Base-by-base conservation (phyloP, 2,888 invertebrate genomes). In the Callosobruchus maculatus region DNA sequence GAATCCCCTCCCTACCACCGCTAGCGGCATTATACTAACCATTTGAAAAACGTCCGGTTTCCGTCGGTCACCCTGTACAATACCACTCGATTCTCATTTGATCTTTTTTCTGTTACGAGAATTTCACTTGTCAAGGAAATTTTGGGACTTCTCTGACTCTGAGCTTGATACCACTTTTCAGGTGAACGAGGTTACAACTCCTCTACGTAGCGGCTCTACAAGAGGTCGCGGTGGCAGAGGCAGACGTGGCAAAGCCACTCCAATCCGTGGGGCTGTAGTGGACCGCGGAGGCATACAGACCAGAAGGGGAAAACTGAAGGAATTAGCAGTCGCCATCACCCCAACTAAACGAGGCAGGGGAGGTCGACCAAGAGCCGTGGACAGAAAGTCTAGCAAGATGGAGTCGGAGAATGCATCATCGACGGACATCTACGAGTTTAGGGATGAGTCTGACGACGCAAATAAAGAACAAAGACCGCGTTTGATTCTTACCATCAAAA, bases 341-440 rank as follows among this genome's bases (percentile, higher is more conserved):
- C 88, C 77, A 26, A 72, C 78, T 5, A 82, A 81, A 73, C 88
- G 88, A 82, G 82, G 83, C 72, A 79, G 84, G 72, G 87, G 90
- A 21, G 89, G 90, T 1, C 86, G 90, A 82, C 85, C 87, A 0
- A 90, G 89, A 83, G 86, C 86, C 20, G 91, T 91, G 78, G 91
- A 91, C 79, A 89, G 90, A 78, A 91, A 90, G 85, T 82, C 88
- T 0, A 88, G 88, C 2, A 89, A 88, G 82, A 88, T 88, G 13
- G 91, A 89, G 78, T 90, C 88, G 80, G 91, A 91, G 80, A 87
- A 90, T 71, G 90, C 92, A 0, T 20, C 26, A 9, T 77, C 82
- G 9, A 92, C 93, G 13, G 97, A 97, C 83, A 91, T 97, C 2
- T 97, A 97, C 84, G 97, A 97, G 85, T 97, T 97, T 84, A 93